These are phyloP conservation scores for Phalacrocorax pelagicus DNA, from an alignment of 2,113 vertebrate species.

Conservation along the genomic window DNA sequence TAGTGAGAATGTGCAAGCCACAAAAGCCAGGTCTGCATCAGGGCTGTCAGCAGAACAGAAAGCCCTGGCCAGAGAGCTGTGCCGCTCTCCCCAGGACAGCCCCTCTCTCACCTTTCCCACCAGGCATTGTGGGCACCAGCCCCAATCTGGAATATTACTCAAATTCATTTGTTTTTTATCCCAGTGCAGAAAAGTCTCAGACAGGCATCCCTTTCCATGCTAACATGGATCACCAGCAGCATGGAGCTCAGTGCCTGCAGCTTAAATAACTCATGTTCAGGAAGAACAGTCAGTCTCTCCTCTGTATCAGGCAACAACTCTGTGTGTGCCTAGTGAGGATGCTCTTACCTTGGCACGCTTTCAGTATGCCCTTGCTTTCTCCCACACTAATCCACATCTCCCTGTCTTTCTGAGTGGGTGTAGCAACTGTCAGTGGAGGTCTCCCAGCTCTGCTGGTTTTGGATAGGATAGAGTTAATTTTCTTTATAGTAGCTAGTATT, in stretches of 20 bases:
- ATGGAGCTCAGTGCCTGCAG: not conserved
- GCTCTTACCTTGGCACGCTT: not conserved
- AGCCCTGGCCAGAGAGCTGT: not conserved
- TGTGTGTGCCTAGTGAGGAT: not conserved
- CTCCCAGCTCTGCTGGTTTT: not conserved
- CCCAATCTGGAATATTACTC: not conserved
- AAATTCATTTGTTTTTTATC: not conserved
- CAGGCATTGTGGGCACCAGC: not conserved
- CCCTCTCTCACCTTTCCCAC: not conserved
- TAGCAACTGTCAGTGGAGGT: not conserved
- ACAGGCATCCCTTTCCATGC: not conserved
- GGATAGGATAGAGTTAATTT: too few species aligned
- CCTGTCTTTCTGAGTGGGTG: conserved; percentile 36
- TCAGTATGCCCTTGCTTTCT: not conserved
- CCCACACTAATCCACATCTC: conserved; percentile 34
- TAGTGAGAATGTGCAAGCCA: not conserved
- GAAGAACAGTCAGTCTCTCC: not conserved
- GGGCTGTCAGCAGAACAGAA: not conserved
- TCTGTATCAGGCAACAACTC: not conserved
- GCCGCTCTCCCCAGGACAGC: not conserved
- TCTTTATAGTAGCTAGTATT: too few species aligned
- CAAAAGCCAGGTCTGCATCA: fast-evolving
- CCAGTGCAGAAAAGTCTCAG: not conserved
- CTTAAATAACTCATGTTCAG: not conserved
- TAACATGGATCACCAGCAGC: not conserved